These are phyloP conservation scores for Platyscapa corneri DNA, from an alignment of 1,140 invertebrate genomes.

Conservation along the genomic window DNA sequence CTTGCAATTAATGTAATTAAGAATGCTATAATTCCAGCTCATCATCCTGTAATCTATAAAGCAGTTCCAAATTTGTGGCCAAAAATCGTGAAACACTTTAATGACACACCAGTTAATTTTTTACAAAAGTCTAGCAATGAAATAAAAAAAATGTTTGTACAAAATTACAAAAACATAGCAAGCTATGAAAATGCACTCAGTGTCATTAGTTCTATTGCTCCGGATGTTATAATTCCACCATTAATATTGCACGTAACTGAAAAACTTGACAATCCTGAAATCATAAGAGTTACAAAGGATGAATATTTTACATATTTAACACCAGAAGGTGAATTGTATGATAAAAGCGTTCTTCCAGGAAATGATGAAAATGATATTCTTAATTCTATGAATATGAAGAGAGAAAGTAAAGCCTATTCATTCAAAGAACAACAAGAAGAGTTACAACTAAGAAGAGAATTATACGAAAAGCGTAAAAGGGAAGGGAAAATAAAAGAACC, in stretches of 20 bases:
- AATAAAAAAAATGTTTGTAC: conserved; percentile 78
- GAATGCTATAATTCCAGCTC: conserved; percentile 79
- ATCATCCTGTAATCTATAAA: conserved; percentile 80
- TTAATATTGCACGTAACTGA: conserved; percentile 76
- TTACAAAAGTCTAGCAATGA: conserved; percentile 75
- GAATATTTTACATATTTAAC: conserved; percentile 93
- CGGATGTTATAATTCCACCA: conserved; percentile 78
- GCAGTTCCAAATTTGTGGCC: conserved; percentile 77
- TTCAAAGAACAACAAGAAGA: conserved; percentile 98
- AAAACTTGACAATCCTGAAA: conserved; percentile 79
- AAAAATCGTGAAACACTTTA: conserved; percentile 77
- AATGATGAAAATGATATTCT: conserved; percentile 78
- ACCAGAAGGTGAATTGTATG: conserved; percentile 92
- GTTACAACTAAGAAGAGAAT: conserved; percentile 90
- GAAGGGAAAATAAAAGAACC: conserved; percentile 88
- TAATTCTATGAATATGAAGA: conserved; percentile 90
- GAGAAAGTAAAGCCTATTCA: conserved; percentile 97
- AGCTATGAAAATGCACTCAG: conserved; percentile 80
- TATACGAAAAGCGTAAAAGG: conserved; percentile 90
- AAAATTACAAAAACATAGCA: conserved; percentile 75
- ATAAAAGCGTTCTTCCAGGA: conserved; percentile 90
- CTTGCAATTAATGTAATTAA: conserved; percentile 62
- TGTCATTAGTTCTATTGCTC: conserved; percentile 79
- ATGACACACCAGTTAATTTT: conserved; percentile 76
- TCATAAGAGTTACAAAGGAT: conserved; percentile 85